Evolutionary conservation across 2,797 vertebrate species (phyloP).

Genomic region (Dicrostonyx torquatus): DNA sequence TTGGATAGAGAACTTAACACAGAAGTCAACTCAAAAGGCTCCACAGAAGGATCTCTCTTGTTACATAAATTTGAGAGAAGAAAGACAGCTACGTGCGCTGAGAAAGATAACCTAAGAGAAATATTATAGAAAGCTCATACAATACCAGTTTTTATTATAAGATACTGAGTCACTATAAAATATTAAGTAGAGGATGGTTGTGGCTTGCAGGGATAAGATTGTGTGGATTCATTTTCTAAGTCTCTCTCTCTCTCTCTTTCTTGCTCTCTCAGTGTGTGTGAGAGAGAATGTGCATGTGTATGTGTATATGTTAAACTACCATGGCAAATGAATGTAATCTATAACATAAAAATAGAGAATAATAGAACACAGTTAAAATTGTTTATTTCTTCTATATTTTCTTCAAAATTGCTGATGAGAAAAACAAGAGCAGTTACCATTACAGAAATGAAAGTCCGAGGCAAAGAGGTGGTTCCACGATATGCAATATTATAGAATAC

Average conservation of each 20-base stretch:
- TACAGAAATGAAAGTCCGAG: not conserved
- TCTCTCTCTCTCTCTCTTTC: no score
- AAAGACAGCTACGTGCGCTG: not conserved
- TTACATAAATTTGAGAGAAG: not conserved
- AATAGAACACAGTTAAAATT: not conserved
- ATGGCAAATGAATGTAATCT: not conserved
- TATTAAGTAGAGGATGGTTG: not conserved
- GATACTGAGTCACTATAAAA: not conserved
- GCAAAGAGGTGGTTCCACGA: not conserved
- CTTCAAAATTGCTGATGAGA: not conserved
- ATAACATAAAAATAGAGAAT: not conserved
- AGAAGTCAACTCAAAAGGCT: rapidly evolving
- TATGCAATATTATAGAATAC: not conserved
- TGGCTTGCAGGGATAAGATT: not conserved
- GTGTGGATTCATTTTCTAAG: not conserved
- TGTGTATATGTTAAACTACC: not conserved
- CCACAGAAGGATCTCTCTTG: not conserved
- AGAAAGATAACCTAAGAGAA: not conserved
- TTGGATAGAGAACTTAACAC: not conserved
- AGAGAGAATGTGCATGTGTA: no score
- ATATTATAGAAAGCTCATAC: not conserved
- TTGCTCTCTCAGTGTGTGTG: no score
- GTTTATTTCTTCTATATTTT: not conserved
- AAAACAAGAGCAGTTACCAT: not conserved
- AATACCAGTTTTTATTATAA: not conserved